phyloP scores from a whole-genome alignment of 92 coral and sea anemone genomes.

The Hydrozoanthus gracilis region DNA sequence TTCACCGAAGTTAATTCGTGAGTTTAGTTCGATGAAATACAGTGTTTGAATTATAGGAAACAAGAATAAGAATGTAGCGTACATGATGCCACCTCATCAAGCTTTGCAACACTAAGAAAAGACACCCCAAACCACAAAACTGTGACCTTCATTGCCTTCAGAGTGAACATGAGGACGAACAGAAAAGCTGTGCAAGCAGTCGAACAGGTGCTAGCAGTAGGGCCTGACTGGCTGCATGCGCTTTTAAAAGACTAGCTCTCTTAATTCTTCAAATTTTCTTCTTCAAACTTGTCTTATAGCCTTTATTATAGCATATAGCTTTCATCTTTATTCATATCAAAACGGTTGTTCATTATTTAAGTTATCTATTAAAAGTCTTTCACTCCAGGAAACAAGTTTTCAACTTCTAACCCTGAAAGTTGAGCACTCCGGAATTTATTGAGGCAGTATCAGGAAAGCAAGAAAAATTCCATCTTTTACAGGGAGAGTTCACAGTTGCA shows the following conservation, averaged over 20 bases:
- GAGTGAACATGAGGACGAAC: too few species aligned
- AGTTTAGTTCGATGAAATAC: too few species aligned
- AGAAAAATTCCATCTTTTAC: neutral
- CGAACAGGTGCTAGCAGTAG: too few species aligned
- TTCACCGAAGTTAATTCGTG: too few species aligned
- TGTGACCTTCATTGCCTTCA: too few species aligned
- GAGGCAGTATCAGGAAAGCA: constrained; percentile 8
- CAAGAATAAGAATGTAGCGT: too few species aligned
- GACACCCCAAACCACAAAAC: too few species aligned
- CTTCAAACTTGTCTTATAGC: neutral
- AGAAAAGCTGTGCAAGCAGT: too few species aligned
- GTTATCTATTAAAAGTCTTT: neutral
- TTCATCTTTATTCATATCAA: constrained; percentile 3
- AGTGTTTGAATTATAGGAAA: too few species aligned
- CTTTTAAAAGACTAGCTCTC: neutral
- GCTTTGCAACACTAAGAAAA: too few species aligned
- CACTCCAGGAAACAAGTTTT: neutral
- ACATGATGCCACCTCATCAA: too few species aligned
- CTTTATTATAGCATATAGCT: neutral
- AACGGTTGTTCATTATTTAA: neutral
- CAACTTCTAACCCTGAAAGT: constrained; percentile 9
- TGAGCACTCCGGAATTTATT: too few species aligned
- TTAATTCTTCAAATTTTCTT: neutral
- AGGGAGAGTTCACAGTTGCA: neutral
- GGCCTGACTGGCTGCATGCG: constrained; percentile 6